Evolutionary conservation across 2,113 vertebrate species (phyloP).

Genomic region (Hippocampus zosterae): DNA sequence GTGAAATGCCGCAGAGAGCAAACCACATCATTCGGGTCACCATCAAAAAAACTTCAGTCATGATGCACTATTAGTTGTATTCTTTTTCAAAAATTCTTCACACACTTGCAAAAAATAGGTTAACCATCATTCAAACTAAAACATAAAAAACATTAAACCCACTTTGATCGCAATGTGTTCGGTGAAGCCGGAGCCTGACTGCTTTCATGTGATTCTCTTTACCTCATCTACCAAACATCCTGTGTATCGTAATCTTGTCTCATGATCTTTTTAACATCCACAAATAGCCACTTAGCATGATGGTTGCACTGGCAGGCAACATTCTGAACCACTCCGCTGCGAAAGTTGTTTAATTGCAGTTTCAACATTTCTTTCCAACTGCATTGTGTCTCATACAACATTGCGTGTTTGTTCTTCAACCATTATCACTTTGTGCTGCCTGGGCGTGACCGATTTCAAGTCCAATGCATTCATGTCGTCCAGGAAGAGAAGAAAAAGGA

Average conservation of each 20-base stretch:
- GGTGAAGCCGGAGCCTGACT: background rate
- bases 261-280: too few relatives aligned
- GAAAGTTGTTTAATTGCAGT: background rate
- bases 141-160: too few relatives aligned
- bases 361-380: background rate
- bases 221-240: too few relatives aligned
- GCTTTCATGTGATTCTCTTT: too few relatives aligned
- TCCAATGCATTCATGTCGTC: conserved; percentile 6
- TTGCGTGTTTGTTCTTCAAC: conserved; percentile 9
- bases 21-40: background rate
- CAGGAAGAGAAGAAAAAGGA: conserved; percentile 13
- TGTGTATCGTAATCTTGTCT: too few relatives aligned
- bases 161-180: too few relatives aligned
- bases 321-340: background rate
- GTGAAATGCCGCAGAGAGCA: background rate
- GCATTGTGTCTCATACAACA: background rate
- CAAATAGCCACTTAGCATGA: too few relatives aligned
- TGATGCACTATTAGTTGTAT: too few relatives aligned
- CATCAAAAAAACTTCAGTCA: background rate
- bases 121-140: too few relatives aligned
- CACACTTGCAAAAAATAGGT: too few relatives aligned
- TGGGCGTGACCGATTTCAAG: conserved; percentile 12
- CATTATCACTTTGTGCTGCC: conserved; percentile 6
- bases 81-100: too few relatives aligned
- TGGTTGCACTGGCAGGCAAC: too few relatives aligned